phyloP scores from a whole-genome alignment of 2,888 invertebrate species.

The Proisotoma minuta region DNA sequence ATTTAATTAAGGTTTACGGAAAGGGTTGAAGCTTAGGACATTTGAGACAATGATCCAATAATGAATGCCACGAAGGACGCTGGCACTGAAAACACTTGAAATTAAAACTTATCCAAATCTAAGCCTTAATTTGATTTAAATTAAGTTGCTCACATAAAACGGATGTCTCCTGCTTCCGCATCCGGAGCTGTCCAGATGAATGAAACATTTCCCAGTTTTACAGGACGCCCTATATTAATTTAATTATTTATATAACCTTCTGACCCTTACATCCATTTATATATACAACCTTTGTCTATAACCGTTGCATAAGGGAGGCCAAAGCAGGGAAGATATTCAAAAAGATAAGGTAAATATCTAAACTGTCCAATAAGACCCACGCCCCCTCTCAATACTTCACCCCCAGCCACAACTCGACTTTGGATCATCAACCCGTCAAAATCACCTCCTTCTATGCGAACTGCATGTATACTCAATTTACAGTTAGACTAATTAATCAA shows the following conservation, averaged over 20 bases:
- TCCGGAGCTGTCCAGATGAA: slow-evolving; percentile 45
- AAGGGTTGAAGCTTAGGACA: slow-evolving; percentile 44
- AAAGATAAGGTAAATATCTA: slow-evolving; percentile 30
- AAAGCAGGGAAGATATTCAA: slow-evolving; percentile 39
- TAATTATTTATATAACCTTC: too few species aligned
- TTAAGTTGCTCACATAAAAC: slow-evolving; percentile 42
- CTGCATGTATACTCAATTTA: slow-evolving; percentile 22
- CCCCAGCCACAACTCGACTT: slow-evolving; percentile 31
- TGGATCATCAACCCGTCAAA: slow-evolving; percentile 43
- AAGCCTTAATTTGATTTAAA: background rate
- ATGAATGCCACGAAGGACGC: slow-evolving; percentile 39
- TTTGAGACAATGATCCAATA: slow-evolving; percentile 43
- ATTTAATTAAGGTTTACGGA: slow-evolving; percentile 32
- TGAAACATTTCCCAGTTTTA: slow-evolving; percentile 34
- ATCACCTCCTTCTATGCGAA: slow-evolving; percentile 41
- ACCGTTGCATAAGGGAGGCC: slow-evolving; percentile 38
- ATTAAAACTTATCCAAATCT: background rate
- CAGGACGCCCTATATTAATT: slow-evolving; percentile 20
- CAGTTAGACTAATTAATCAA: too few species aligned
- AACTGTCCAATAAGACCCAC: slow-evolving; percentile 44
- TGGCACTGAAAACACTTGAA: slow-evolving; percentile 31
- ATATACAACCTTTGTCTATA: slow-evolving; percentile 34
- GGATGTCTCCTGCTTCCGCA: slow-evolving; percentile 38
- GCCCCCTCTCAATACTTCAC: slow-evolving; percentile 25
- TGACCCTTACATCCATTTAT: too few species aligned